Conservation (phyloP, 2,797 vertebrate genomes). For the Semaprochilodus insignis region DNA sequence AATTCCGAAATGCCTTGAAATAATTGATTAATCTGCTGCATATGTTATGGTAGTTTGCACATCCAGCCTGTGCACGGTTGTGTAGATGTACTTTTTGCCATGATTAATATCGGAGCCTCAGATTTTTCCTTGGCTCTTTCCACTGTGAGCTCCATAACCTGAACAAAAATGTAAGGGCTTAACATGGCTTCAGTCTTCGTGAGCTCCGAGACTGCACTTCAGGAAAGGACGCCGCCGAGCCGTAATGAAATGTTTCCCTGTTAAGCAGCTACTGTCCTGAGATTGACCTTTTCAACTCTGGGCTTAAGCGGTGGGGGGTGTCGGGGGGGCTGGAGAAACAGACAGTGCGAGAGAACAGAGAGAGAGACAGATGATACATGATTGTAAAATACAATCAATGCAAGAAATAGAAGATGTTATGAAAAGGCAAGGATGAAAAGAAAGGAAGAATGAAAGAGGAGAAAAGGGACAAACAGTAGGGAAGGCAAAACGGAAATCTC, state of each 20-base stretch:
- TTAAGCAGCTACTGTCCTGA: constrained; percentile 52
- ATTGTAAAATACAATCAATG: neutral
- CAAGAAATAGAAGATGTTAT: neutral
- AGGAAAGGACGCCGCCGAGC: neutral
- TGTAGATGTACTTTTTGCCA: neutral
- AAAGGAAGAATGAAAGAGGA: neutral
- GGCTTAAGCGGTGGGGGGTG: constrained; percentile 30
- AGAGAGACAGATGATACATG: neutral
- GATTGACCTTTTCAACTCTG: constrained; percentile 55
- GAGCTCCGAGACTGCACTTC: neutral
- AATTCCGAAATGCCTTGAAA: neutral
- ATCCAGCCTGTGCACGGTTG: neutral
- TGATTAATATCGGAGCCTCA: neutral
- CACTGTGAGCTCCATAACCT: neutral
- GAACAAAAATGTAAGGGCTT: neutral
- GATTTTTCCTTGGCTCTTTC: constrained; percentile 4
- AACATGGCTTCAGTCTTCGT: neutral
- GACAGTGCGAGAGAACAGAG: no score
- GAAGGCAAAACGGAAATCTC: neutral
- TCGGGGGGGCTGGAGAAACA: constrained; percentile 13
- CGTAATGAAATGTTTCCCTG: constrained; percentile 55
- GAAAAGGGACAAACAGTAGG: neutral
- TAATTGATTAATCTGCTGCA: neutral
- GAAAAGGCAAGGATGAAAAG: neutral
- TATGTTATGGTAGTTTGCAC: neutral